These are phyloP conservation scores for Rhegmatorhina hoffmannsi DNA, from an alignment of 2,113 vertebrate species.

Conservation along the genomic window DNA sequence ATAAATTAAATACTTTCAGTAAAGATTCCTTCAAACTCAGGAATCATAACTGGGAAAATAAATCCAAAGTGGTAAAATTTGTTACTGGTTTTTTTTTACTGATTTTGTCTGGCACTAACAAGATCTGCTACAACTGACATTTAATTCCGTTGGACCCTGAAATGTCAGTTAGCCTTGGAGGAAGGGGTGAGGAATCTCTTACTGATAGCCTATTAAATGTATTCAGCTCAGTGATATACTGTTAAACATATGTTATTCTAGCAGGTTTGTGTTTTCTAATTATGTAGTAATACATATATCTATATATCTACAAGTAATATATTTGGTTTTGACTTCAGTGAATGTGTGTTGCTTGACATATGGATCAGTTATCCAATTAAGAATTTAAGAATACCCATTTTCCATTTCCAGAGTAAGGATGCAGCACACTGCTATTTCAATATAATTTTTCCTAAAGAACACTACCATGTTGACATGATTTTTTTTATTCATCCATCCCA, in stretches of 20 bases:
- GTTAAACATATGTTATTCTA: not conserved
- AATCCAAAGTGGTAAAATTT: not conserved
- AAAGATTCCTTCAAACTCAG: not conserved
- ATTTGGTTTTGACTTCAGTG: not conserved
- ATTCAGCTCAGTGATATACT: not conserved
- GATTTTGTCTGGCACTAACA: not conserved
- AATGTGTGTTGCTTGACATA: not conserved
- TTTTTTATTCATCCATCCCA: not conserved
- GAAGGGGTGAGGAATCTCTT: not conserved
- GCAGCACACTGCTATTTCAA: not conserved
- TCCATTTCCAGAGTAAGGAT: not conserved
- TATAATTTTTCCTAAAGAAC: not conserved
- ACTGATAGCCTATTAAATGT: not conserved
- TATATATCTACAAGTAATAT: not conserved
- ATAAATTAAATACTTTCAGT: not conserved
- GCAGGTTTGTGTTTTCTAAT: not conserved
- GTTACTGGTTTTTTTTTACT: not conserved
- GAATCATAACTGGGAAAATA: not conserved
- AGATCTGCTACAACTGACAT: not conserved
- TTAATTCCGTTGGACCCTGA: not conserved
- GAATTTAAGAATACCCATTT: not conserved
- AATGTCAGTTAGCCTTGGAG: not conserved
- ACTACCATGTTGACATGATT: not conserved
- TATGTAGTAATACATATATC: not conserved
- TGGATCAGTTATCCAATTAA: not conserved